Evolutionary conservation across 2,113 vertebrate species (phyloP).

Genomic region (Lampris megalopsis): DNA sequence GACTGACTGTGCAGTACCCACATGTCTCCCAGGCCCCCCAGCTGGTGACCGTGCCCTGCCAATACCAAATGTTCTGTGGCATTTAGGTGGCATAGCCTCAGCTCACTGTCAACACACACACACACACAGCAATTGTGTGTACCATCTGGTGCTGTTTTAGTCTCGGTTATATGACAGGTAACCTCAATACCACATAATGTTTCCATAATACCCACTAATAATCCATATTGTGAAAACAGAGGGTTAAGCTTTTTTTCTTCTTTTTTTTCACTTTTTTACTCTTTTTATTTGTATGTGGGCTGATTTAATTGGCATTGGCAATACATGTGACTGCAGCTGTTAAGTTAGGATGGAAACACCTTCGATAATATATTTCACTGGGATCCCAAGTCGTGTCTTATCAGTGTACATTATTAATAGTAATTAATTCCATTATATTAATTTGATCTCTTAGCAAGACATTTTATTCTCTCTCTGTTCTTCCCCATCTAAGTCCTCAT

Average conservation of each 20-base stretch:
- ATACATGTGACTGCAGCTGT: no score
- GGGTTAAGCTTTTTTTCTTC: no score
- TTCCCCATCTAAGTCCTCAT: slow-evolving; percentile 1
- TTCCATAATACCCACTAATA: no score
- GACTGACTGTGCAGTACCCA: slow-evolving; percentile 29
- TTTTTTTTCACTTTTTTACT: no score
- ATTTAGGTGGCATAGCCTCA: slow-evolving; percentile 31
- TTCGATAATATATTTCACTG: no score
- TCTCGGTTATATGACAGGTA: slow-evolving; percentile 19
- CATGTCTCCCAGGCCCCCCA: slow-evolving; percentile 40
- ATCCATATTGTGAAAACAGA: no score
- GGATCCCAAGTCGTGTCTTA: no score
- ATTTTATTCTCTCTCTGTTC: neutral
- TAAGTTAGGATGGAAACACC: no score
- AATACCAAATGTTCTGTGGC: slow-evolving; percentile 47
- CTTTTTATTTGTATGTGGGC: no score
- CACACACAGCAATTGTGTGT: slow-evolving; percentile 19
- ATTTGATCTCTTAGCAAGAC: neutral
- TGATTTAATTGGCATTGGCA: no score
- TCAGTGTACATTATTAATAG: no score
- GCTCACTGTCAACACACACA: slow-evolving; percentile 37
- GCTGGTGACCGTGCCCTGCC: slow-evolving; percentile 16
- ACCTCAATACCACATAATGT: neutral
- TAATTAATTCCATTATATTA: no score
- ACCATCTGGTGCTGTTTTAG: slow-evolving; percentile 50